Evolutionary conservation across 2,888 invertebrate species (phyloP).

Genomic region (Melanotus villosus): DNA sequence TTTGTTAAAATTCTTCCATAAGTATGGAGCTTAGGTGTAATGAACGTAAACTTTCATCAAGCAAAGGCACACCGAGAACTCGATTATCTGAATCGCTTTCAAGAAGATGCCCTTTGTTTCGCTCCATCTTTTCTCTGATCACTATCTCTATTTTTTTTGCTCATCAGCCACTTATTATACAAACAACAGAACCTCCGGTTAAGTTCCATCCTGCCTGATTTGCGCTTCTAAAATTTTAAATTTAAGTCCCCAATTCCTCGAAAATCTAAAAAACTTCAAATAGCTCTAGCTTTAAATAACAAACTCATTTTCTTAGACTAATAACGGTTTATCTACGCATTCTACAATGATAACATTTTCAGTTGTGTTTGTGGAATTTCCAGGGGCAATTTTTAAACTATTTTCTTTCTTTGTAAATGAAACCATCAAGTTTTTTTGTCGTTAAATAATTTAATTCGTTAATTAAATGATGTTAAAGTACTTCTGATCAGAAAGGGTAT

Average conservation of each 20-base stretch:
- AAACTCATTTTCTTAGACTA: no score
- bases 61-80: not conserved
- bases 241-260: not conserved
- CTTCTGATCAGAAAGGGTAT: no score
- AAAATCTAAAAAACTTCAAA: not conserved
- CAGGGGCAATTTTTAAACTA: no score
- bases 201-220: not conserved
- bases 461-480: no score
- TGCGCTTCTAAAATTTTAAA: not conserved
- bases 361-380: no score
- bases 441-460: no score
- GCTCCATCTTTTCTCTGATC: conserved; percentile 14
- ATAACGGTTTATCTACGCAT: no score
- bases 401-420: no score
- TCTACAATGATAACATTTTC: no score
- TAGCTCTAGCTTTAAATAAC: no score
- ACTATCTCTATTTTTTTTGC: conserved; percentile 17
- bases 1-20: conserved; percentile 14
- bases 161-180: conserved; percentile 17
- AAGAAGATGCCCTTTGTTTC: conserved; percentile 7
- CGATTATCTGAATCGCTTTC: conserved; percentile 12
- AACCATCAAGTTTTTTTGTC: no score
- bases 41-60: conserved; percentile 14
- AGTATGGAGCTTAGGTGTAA: conserved; percentile 10
- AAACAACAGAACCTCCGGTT: conserved; percentile 12